Evolutionary conservation across 37 sponge, comb jelly and placozoan species (phyloP).

Genomic region (Oscarella lobularis): DNA sequence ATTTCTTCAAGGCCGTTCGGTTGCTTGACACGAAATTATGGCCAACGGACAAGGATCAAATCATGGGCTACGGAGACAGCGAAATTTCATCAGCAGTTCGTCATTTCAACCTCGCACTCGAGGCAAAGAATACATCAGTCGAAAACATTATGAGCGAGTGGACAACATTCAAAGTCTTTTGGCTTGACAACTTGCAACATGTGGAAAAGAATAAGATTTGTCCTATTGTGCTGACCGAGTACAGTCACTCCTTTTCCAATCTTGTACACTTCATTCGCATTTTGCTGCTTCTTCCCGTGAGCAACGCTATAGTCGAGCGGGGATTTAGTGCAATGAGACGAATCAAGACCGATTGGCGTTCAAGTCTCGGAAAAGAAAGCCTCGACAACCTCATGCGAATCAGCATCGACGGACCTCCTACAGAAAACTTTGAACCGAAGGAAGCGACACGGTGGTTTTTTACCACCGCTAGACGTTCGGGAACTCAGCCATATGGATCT

Average conservation of each 20-base stretch:
- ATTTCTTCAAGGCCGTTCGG: conserved; percentile 13
- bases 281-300: conserved; percentile 16
- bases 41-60: conserved; percentile 5
- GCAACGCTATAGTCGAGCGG: conserved; percentile 20
- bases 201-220: conserved; percentile 8
- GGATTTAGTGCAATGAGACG: conserved; percentile 17
- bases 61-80: neutral
- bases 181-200: neutral
- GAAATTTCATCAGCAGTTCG: conserved; percentile 4
- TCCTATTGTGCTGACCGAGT: conserved; percentile 7
- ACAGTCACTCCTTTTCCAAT: conserved; percentile 12
- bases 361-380: conserved; percentile 7
- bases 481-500: conserved; percentile 9
- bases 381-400: conserved; percentile 23
- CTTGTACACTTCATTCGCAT: conserved; percentile 10
- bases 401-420: conserved; percentile 14
- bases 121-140: neutral
- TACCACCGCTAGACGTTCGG: conserved; percentile 6
- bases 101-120: conserved; percentile 11
- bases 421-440: neutral
- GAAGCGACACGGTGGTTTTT: conserved; percentile 9
- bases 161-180: conserved; percentile 13
- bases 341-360: conserved; percentile 24
- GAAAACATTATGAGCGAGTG: conserved; percentile 7
- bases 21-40: conserved; percentile 5